phyloP scores from a whole-genome alignment of 2,888 invertebrate species.

The Drosophila subsilvestris region DNA sequence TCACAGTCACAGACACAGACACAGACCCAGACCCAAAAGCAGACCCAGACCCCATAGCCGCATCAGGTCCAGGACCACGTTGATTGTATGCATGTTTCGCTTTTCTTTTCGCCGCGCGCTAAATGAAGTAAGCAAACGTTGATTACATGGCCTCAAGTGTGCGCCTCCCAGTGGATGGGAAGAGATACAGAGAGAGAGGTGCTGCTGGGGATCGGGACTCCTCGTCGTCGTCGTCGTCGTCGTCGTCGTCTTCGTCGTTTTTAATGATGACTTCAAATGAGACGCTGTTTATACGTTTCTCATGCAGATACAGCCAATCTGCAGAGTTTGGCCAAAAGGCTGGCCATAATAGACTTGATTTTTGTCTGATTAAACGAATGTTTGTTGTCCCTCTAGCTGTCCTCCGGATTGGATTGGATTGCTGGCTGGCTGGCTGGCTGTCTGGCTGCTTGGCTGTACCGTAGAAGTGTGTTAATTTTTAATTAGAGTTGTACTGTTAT shows the following conservation, averaged over 20 bases:
- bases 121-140: conserved; percentile 80
- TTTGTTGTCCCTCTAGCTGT: conserved; percentile 31
- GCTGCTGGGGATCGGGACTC: conserved; percentile 17
- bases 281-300: conserved; percentile 62
- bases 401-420: not conserved
- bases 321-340: conserved; percentile 50
- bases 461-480: conserved; percentile 73
- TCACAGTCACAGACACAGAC: conserved; percentile 22
- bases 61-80: conserved; percentile 43
- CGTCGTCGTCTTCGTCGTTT: conserved; percentile 70
- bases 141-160: conserved; percentile 80
- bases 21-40: not conserved
- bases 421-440: not conserved
- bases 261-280: conserved; percentile 81
- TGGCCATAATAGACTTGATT: conserved; percentile 77
- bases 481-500: conserved; percentile 78
- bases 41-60: not conserved
- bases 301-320: conserved; percentile 62
- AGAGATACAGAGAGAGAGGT: conserved; percentile 1
- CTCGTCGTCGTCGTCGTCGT: no score
- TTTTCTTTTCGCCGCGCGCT: conserved; percentile 78
- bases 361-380: conserved; percentile 71
- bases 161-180: conserved; percentile 54
- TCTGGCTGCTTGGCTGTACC: not conserved
- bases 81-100: conserved; percentile 80